Evolutionary conservation across 2,888 invertebrate genomes (phyloP).

Genomic region (Drosophila lutescens): DNA sequence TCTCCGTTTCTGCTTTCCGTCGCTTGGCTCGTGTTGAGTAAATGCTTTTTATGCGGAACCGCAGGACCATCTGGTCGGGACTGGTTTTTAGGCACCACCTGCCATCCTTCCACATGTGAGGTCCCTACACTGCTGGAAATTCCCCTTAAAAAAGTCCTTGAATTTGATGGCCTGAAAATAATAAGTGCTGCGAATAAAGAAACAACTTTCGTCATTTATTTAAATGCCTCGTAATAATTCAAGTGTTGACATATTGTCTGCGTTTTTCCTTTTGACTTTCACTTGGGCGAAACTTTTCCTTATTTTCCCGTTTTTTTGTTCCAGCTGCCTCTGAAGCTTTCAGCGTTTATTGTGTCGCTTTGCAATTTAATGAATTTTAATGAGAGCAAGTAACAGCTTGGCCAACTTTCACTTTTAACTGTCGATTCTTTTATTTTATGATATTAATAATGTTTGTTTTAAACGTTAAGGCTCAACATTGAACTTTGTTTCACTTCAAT

Average conservation of each 20-base stretch:
- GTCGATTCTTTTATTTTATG: background rate
- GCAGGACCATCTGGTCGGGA: constrained; percentile 48
- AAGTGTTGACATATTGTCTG: constrained; percentile 74
- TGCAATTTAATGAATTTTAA: constrained; percentile 76
- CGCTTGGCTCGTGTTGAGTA: constrained; percentile 43
- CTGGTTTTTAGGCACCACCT: constrained; percentile 25
- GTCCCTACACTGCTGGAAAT: constrained; percentile 16
- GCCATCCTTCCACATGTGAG: constrained; percentile 19
- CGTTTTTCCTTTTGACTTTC: constrained; percentile 34
- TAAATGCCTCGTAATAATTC: constrained; percentile 71
- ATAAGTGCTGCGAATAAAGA: constrained; percentile 17
- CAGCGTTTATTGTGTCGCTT: constrained; percentile 56
- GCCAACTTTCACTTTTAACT: background rate
- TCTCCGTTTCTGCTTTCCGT: constrained; percentile 15
- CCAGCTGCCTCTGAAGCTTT: constrained; percentile 22
- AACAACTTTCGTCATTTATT: constrained; percentile 65
- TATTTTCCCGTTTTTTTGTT: constrained; percentile 20
- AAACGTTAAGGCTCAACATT: too few species aligned
- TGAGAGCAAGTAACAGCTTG: constrained; percentile 52
- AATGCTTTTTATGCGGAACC: constrained; percentile 55
- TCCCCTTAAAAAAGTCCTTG: constrained; percentile 6
- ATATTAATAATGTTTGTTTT: too few species aligned
- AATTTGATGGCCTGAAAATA: constrained; percentile 19
- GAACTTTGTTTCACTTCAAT: too few species aligned
- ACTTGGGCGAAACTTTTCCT: constrained; percentile 40